These are phyloP conservation scores for Euleptes europaea DNA, from an alignment of 2,113 vertebrate genomes.

Conservation along the genomic window DNA sequence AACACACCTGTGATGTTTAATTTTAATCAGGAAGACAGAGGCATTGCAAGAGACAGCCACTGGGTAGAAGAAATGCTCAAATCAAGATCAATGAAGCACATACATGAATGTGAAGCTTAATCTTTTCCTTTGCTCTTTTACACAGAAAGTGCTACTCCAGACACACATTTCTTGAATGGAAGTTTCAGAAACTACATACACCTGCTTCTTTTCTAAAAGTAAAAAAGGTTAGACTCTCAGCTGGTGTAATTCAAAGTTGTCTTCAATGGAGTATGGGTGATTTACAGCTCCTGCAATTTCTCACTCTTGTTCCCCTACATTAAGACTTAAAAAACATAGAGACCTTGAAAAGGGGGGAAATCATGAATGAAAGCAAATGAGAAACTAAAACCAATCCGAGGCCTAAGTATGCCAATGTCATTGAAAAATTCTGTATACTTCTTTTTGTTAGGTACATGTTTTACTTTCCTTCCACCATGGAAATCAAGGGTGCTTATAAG, in stretches of 20 bases:
- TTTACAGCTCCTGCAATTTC: constrained; percentile 55
- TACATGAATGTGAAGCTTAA: constrained; percentile 72
- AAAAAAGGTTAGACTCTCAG: constrained; percentile 48
- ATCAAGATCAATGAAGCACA: constrained; percentile 49
- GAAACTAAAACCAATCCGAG: neutral
- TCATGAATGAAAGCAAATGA: neutral
- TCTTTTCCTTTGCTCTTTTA: constrained; percentile 63
- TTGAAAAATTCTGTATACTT: accelerated
- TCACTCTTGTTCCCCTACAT: constrained; percentile 53
- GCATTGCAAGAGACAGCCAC: constrained; percentile 64
- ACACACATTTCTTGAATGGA: constrained; percentile 59
- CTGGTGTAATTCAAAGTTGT: constrained; percentile 50
- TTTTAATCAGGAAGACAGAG: constrained; percentile 71
- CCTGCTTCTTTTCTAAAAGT: constrained; percentile 61
- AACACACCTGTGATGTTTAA: constrained; percentile 74
- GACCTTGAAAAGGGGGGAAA: constrained; percentile 50
- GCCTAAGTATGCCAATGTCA: neutral
- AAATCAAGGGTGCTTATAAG: no score
- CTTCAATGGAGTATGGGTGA: constrained; percentile 46
- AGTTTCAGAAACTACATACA: constrained; percentile 65
- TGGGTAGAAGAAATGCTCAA: constrained; percentile 64
- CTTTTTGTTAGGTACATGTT: no score
- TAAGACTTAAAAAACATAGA: constrained; percentile 56
- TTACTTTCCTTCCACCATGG: no score
- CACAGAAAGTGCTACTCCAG: constrained; percentile 62